phyloP scores from a whole-genome alignment of 2,113 vertebrate species.

The Otus sunia region DNA sequence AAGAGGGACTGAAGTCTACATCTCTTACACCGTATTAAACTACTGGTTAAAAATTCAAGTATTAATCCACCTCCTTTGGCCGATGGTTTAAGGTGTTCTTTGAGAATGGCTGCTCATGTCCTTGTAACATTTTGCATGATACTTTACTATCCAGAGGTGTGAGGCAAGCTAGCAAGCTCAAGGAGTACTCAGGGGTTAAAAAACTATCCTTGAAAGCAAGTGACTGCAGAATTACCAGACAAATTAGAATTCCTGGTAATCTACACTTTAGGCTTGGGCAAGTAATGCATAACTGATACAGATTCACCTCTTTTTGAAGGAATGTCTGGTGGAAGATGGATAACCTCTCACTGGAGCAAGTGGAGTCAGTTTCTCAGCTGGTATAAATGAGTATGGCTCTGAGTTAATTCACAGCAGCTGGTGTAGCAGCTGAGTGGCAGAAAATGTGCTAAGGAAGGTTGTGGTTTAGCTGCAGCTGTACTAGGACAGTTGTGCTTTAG shows the following conservation, averaged over 20 bases:
- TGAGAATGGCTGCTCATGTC: neutral
- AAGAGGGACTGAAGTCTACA: neutral
- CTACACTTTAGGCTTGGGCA: neutral
- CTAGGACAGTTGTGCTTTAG: neutral
- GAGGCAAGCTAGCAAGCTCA: neutral
- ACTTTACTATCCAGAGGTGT: neutral
- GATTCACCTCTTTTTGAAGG: neutral
- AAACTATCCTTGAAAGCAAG: neutral
- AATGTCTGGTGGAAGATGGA: neutral
- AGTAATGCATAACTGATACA: neutral
- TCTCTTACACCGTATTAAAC: neutral
- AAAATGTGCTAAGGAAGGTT: neutral
- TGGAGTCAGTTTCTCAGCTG: neutral
- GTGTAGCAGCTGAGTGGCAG: neutral
- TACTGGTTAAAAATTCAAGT: neutral
- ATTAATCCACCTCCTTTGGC: neutral
- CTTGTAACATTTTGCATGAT: neutral
- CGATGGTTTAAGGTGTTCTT: neutral
- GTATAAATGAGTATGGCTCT: neutral
- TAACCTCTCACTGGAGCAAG: neutral
- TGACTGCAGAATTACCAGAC: neutral
- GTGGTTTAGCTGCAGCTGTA: neutral
- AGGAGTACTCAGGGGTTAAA: neutral
- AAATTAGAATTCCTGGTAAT: neutral
- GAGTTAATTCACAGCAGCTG: neutral